Base-by-base conservation (phyloP, 2,888 invertebrate species). In the Drosophila siamana region DNA sequence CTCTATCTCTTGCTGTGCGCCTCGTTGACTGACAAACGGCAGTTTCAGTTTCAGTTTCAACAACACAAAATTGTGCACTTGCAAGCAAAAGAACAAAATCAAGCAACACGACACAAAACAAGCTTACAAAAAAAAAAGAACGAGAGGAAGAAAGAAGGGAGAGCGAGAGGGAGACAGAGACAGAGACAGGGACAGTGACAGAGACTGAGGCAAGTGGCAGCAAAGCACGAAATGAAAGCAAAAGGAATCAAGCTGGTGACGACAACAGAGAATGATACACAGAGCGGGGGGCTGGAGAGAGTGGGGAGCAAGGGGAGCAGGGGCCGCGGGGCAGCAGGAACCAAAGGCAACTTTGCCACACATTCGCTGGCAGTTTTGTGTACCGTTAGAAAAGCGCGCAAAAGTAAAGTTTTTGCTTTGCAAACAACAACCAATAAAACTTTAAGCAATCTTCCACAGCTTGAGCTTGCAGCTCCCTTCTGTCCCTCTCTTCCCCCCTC, bases 341-440 rank as follows among this genome's bases (percentile, higher is more conserved):
- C 54, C 60, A 56, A 51, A 24, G 68, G 80, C 76, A 77, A 79
- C 67, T 77, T 79, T 77, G 74, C 74, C 74, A 75, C 74, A 75
- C 78, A 74, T 70, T 76, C 63, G 61, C 69, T 69, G 69, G 78
- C 78, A 78, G 74, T 63, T 74, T 74, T 69, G 74, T 75, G 74
- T 61, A 59, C 68, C 79, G 87, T 81, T 81, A 69, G 83, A 74
- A 69, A 80, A 73, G 74, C 78, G 82, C 73, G 78, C 72, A 73
- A 86, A 82, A 81, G 85, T 81, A 82, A 88, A 84, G 85, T 87
- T 86, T 83, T 85, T 81, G 80, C 85, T 88, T 74, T 78, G 73
- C 77, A 88, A 85, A 83, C 83, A 89, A 83, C 83, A 89, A 86
- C 80, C 86, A 90, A 90, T 89, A 90, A 90, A 89, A 89, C 80